Conservation (phyloP, 2,888 invertebrate species). For the Anagyrus pseudococci region DNA sequence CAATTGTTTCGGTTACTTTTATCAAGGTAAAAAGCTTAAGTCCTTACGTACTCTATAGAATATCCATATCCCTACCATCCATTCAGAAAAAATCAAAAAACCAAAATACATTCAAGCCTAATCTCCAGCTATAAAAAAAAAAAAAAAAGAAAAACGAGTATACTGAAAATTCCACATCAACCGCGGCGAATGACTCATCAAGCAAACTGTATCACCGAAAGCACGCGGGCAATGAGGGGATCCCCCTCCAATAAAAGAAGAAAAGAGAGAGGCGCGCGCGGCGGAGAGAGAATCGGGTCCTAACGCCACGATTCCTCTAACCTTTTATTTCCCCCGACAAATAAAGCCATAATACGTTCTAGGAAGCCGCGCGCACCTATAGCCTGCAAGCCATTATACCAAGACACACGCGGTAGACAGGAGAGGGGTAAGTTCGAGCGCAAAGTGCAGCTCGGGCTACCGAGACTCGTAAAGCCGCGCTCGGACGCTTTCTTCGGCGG, state of each 20-base stretch:
- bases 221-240: background rate
- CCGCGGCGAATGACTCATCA: background rate
- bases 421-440: conserved; percentile 24
- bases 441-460: conserved; percentile 49
- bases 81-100: no score
- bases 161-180: background rate
- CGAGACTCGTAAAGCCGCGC: conserved; percentile 49
- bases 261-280: no score
- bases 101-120: no score
- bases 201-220: background rate
- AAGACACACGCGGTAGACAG: no score
- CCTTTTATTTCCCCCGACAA: background rate
- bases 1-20: no score
- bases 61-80: no score
- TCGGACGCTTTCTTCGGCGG: conserved; percentile 8
- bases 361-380: conserved; percentile 24
- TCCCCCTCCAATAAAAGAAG: conserved; percentile 8
- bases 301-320: conserved; percentile 5
- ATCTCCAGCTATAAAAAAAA: no score
- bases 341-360: conserved; percentile 35
- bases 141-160: no score
- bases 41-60: no score
- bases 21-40: no score
- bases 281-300: no score
- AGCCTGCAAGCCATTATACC: no score